phyloP scores from a whole-genome alignment of 2,888 invertebrate species.

The Tiphia femorata region DNA sequence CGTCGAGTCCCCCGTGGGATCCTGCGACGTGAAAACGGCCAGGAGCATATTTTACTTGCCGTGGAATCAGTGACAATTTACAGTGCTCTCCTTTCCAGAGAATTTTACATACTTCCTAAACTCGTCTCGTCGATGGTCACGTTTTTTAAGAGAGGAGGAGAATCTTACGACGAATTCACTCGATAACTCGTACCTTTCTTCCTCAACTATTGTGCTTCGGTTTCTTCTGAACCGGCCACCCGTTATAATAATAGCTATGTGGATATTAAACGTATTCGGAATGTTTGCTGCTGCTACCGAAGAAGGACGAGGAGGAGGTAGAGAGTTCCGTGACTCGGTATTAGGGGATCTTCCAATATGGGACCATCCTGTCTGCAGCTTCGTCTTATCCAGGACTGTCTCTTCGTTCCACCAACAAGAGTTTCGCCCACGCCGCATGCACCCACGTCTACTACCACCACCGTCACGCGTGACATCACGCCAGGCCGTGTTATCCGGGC shows the following conservation, averaged over 20 bases:
- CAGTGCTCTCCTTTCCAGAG: no score
- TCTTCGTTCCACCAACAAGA: background rate
- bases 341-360: conserved; percentile 52
- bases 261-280: conserved; percentile 53
- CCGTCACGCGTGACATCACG: conserved; percentile 13
- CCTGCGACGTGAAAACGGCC: no score
- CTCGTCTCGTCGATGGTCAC: no score
- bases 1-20: no score
- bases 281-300: conserved; percentile 39
- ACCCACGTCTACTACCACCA: background rate
- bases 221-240: conserved; percentile 6
- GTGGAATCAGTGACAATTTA: no score
- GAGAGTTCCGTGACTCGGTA: conserved; percentile 28
- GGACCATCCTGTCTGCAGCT: conserved; percentile 31
- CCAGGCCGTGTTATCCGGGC: conserved; percentile 34
- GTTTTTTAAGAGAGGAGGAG: no score
- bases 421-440: background rate
- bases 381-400: conserved; percentile 7
- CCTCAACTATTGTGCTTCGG: background rate
- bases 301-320: conserved; percentile 19
- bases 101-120: no score
- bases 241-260: conserved; percentile 29
- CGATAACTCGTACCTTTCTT: no score
- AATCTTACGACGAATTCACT: no score
- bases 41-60: no score